Evolutionary conservation across 2,797 vertebrate genomes (phyloP).

Genomic region (Avahi laniger): DNA sequence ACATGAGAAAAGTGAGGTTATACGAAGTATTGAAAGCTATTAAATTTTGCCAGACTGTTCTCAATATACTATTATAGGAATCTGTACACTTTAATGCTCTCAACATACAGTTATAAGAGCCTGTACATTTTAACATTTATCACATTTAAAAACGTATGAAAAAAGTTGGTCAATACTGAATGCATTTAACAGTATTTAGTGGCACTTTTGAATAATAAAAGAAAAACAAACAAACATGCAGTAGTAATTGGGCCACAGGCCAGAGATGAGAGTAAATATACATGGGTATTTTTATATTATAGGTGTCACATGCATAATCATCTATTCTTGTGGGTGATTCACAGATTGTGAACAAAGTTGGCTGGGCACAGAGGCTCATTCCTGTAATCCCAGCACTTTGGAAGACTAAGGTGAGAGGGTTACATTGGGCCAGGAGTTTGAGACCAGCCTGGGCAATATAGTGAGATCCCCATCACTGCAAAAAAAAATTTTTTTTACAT

Average conservation of each 20-base stretch:
- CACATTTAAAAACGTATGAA: background rate
- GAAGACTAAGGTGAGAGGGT: too few relatives aligned
- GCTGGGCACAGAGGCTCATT: too few relatives aligned
- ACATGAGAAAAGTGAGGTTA: background rate
- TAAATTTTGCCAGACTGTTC: background rate
- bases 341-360: background rate
- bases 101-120: background rate
- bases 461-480: too few relatives aligned
- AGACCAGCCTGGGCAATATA: too few relatives aligned
- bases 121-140: background rate
- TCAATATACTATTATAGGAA: background rate
- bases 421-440: too few relatives aligned
- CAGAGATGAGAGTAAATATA: background rate
- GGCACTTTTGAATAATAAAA: background rate
- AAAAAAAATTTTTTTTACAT: too few relatives aligned
- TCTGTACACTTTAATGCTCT: background rate
- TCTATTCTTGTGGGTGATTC: background rate
- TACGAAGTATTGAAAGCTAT: background rate
- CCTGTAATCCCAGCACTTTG: too few relatives aligned
- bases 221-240: background rate
- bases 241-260: background rate
- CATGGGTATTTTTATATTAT: background rate
- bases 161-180: background rate
- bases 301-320: background rate
- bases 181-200: background rate